These are phyloP conservation scores for Drosophila flavopinicola DNA, from an alignment of 2,888 invertebrate genomes.

Conservation along the genomic window DNA sequence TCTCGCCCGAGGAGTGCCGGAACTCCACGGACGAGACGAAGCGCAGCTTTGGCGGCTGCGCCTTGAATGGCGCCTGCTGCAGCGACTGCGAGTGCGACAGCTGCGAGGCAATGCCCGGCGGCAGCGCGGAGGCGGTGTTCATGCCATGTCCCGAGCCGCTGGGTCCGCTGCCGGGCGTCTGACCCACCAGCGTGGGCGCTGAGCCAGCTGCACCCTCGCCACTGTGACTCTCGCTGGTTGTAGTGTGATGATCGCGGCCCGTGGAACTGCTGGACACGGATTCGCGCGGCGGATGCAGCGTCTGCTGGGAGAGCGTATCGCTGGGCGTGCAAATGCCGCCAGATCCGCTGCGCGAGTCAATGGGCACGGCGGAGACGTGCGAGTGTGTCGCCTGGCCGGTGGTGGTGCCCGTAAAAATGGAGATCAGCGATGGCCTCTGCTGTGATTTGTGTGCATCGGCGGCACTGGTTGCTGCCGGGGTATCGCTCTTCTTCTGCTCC, in stretches of 20 bases:
- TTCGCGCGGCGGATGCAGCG: conserved; percentile 85
- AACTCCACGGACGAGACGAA: conserved; percentile 93
- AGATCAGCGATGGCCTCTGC: conserved; percentile 89
- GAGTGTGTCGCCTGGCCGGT: conserved; percentile 84
- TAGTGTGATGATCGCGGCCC: conserved; percentile 84
- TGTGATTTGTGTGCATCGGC: conserved; percentile 86
- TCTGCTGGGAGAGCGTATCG: conserved; percentile 84
- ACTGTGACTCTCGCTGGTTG: conserved; percentile 84
- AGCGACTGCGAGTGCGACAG: conserved; percentile 84
- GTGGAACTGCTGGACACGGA: conserved; percentile 88
- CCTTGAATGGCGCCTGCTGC: conserved; percentile 84
- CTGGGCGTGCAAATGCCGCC: conserved; percentile 84
- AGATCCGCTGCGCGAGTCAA: conserved; percentile 84
- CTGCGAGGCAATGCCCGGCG: conserved; percentile 83
- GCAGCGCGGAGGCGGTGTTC: conserved; percentile 73
- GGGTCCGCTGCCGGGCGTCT: conserved; percentile 53
- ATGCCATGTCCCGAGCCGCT: conserved; percentile 68
- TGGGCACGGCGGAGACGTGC: conserved; percentile 83
- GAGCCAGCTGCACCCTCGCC: conserved; percentile 79
- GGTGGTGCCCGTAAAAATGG: conserved; percentile 87
- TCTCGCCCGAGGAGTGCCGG: conserved; percentile 92
- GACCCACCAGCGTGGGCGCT: conserved; percentile 77
- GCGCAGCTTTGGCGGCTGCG: conserved; percentile 88
- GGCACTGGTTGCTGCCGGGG: conserved; percentile 83
- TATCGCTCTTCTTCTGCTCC: conserved; percentile 84